Conservation (phyloP, 1,140 invertebrate genomes). For the Bursaphelenchus mucronatus region DNA sequence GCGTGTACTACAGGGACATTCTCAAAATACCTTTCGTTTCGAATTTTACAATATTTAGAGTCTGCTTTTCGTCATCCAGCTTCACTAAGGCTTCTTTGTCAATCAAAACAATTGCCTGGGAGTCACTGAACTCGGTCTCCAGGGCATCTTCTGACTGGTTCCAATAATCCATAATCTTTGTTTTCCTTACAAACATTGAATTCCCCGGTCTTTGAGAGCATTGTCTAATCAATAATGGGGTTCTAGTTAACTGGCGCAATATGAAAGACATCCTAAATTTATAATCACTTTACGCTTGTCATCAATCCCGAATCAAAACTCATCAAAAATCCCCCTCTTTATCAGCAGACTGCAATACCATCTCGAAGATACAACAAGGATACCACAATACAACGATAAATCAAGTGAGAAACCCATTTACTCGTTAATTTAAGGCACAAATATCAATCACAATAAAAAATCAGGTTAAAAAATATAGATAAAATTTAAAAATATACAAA, state of each 20-base stretch:
- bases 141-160: slow-evolving; percentile 39
- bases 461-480: not conserved
- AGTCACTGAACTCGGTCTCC: slow-evolving; percentile 40
- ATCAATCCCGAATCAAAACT: no score
- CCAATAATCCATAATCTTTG: slow-evolving; percentile 47
- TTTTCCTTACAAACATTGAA: slow-evolving; percentile 30
- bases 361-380: slow-evolving; percentile 8
- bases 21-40: slow-evolving; percentile 30
- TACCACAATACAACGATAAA: slow-evolving; percentile 13
- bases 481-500: not conserved
- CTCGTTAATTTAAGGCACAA: slow-evolving; percentile 3
- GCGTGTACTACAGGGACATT: not conserved
- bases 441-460: slow-evolving; percentile 3
- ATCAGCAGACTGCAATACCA: not conserved
- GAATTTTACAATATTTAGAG: slow-evolving; percentile 16
- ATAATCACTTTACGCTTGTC: no score
- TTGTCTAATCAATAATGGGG: no score
- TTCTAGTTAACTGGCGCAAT: no score
- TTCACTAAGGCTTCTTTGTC: slow-evolving; percentile 39
- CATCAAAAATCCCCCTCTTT: not conserved
- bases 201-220: no score
- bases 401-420: slow-evolving; percentile 3
- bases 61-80: slow-evolving; percentile 21
- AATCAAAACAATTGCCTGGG: slow-evolving; percentile 43
- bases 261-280: no score